Conservation (phyloP, 1,140 invertebrate genomes). For the Ruditapes philippinarum region DNA sequence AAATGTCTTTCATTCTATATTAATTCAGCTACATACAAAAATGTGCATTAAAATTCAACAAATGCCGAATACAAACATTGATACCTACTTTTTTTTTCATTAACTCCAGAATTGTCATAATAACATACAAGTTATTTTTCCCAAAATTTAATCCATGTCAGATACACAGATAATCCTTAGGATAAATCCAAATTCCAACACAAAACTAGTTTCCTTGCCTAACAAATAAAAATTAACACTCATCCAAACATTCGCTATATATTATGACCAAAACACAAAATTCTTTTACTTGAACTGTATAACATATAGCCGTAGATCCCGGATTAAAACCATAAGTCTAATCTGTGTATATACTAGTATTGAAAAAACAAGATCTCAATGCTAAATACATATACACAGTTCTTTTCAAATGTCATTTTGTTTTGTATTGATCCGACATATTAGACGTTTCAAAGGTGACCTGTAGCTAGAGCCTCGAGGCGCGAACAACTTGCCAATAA, state of each 20-base stretch:
- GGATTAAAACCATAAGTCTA: neutral
- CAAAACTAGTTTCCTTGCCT: too few species aligned
- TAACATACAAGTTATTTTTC: too few species aligned
- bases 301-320: neutral
- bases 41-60: too few species aligned
- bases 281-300: too few species aligned
- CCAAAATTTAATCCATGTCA: neutral
- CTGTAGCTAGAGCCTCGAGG: neutral
- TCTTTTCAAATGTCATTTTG: slow-evolving; percentile 24
- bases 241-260: neutral
- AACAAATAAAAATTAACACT: neutral
- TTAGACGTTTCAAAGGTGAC: slow-evolving; percentile 30
- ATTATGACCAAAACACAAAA: slow-evolving; percentile 15
- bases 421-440: slow-evolving; percentile 38
- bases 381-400: neutral
- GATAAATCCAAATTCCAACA: too few species aligned
- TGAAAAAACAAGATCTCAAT: slow-evolving; percentile 14
- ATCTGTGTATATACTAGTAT: slow-evolving; percentile 10
- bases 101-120: slow-evolving; percentile 34
- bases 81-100: slow-evolving; percentile 30
- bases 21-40: too few species aligned
- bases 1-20: too few species aligned
- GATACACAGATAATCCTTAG: too few species aligned
- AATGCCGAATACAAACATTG: neutral
- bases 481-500: neutral